Base-by-base conservation (phyloP, 2,113 vertebrate genomes). In the Aplodontia rufa region DNA sequence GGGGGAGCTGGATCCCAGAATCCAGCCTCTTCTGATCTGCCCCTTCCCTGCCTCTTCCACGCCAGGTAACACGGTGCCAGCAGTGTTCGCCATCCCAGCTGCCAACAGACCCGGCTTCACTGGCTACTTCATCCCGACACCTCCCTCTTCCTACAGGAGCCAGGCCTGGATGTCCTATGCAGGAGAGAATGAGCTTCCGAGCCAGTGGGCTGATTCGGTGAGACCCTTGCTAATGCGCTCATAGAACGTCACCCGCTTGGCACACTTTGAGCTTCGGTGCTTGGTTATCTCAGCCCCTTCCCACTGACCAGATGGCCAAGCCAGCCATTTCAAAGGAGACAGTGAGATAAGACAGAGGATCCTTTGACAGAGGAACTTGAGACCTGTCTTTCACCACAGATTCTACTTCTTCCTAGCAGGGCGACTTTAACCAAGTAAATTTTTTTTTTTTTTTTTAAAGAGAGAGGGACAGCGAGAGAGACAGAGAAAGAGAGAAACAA, bases 141-240 rank as follows among this genome's bases (percentile, higher is more conserved):
- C 99, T 24, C 99, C 99, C 82, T 98, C 99, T 0, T 99, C 99
- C 74, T 99, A 99, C 95, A 99, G 99, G 97, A 99, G 98, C 97
- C 99, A 99, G 37, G 99, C 99, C 96, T 99, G 99, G 99, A 99
- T 99, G 99, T 99, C 99, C 88, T 99, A 99, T 37, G 98, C 99
- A 20, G 99, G 99, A 83, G 99, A 99, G 87, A 99, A 98, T 9
- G 99, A 99, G 92, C 97, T 99, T 78, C 98, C 99, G 0, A 99
- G 99, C 91, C 99, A 99, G 97, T 99, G 99, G 99, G 99, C 99
- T 71, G 99, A 99, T 91, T 99, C 99, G 97, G 99, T 99, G 99
- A 99, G 99, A 94, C 51, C 45, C 74, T 53, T 40, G 19, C 80
- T 81, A 30, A 47, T 40, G 35, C 51, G 45, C 20, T 89, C 55